These are phyloP conservation scores for Macropis europaea DNA, from an alignment of 2,888 invertebrate species.

Conservation along the genomic window DNA sequence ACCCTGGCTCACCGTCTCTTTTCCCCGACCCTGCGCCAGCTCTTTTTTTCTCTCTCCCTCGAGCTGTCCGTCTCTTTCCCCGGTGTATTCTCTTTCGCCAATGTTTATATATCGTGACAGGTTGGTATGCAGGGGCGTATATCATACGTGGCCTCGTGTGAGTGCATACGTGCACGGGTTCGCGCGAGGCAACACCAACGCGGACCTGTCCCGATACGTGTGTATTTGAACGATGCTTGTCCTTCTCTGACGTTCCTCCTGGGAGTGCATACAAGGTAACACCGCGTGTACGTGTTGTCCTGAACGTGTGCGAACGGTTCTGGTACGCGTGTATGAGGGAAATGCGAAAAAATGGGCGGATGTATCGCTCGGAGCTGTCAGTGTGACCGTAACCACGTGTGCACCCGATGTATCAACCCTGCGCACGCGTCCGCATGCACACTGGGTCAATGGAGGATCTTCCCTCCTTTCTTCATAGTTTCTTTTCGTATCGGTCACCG, in stretches of 20 bases:
- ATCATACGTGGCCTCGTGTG: slow-evolving; percentile 31
- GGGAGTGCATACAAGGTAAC: slow-evolving; percentile 41
- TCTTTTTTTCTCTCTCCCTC: slow-evolving; percentile 35
- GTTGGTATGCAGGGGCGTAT: slow-evolving; percentile 58
- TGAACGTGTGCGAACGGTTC: slow-evolving; percentile 25
- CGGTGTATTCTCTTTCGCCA: slow-evolving; percentile 43
- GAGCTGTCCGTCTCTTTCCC: slow-evolving; percentile 21
- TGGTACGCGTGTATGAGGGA: slow-evolving; percentile 40
- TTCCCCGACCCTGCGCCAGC: slow-evolving; percentile 27
- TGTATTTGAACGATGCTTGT: slow-evolving; percentile 18
- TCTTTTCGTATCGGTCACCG: slow-evolving; percentile 55
- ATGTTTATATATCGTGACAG: slow-evolving; percentile 59
- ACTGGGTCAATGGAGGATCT: slow-evolving; percentile 66
- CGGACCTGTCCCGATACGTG: slow-evolving; percentile 1
- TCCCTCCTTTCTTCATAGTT: slow-evolving; percentile 51
- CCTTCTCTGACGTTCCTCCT: slow-evolving; percentile 44
- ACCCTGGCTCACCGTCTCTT: slow-evolving; percentile 27
- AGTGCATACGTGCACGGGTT: slow-evolving; percentile 18
- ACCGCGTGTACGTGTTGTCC: slow-evolving; percentile 17
- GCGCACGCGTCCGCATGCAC: slow-evolving; percentile 58
- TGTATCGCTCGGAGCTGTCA: slow-evolving; percentile 59
- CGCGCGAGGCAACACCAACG: background rate
- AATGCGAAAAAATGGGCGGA: slow-evolving; percentile 62
- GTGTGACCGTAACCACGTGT: slow-evolving; percentile 54
- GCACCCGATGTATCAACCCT: slow-evolving; percentile 41